phyloP scores from a whole-genome alignment of 2,113 vertebrate genomes.

The Carassius auratus region DNA sequence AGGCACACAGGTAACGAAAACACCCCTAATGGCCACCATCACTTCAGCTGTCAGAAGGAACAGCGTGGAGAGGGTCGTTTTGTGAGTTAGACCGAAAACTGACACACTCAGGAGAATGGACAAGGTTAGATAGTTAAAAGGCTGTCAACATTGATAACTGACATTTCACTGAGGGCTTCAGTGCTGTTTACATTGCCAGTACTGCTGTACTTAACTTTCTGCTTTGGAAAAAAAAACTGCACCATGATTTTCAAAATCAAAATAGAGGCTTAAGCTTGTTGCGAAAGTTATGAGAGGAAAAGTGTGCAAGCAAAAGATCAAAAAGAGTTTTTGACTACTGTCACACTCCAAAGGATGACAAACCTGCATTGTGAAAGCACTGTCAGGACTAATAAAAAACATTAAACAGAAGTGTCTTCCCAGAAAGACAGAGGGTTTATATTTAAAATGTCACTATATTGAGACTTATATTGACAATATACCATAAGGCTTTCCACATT shows the following conservation, averaged over 20 bases:
- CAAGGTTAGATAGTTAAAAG: conserved; percentile 50
- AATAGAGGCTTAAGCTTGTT: conserved; percentile 5
- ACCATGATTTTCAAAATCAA: conserved; percentile 10
- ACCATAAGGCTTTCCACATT: not conserved
- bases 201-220: not conserved
- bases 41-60: conserved; percentile 50
- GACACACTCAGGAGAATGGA: conserved; percentile 41
- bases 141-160: conserved; percentile 47
- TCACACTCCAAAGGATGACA: not conserved
- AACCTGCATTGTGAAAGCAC: not conserved
- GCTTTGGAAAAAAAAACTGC: conserved; percentile 6
- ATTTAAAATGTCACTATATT: conserved; percentile 1
- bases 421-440: not conserved
- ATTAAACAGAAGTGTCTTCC: not conserved
- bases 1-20: conserved; percentile 46
- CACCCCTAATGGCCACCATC: conserved; percentile 49
- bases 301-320: not conserved
- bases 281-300: not conserved
- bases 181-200: conserved; percentile 13
- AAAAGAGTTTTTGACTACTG: not conserved
- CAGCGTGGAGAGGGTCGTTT: not conserved
- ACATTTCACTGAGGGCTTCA: conserved; percentile 38
- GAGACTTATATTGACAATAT: not conserved
- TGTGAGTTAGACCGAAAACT: conserved; percentile 19
- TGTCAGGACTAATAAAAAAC: not conserved